A percentile compares a stretch with the other conserved stretches of the same genome.
phyloP scores from a whole-genome alignment of 2,888 invertebrate species.

The Cyclophora albipunctata region DNA sequence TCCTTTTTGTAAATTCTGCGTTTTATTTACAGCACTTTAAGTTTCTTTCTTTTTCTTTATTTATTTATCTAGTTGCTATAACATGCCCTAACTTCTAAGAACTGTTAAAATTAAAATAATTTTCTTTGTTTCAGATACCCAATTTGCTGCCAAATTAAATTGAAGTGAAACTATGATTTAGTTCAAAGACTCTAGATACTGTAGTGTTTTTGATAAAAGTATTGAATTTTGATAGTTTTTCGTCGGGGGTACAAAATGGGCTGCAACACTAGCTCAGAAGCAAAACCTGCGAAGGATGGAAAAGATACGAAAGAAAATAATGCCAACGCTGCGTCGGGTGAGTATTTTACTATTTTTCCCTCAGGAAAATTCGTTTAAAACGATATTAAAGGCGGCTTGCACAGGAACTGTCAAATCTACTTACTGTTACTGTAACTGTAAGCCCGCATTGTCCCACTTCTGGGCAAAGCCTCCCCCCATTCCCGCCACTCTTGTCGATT shows the following conservation, averaged over 20 bases:
- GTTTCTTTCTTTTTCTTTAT: neutral
- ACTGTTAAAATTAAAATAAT: neutral
- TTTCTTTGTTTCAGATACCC: constrained; percentile 33
- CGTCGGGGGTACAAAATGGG: constrained; percentile 36
- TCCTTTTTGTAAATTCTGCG: no score
- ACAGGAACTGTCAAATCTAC: no score
- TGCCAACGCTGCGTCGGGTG: constrained; percentile 31
- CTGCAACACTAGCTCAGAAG: constrained; percentile 54
- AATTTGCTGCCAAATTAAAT: constrained; percentile 9
- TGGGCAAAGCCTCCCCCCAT: no score
- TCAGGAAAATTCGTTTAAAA: no score
- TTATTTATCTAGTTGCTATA: no score
- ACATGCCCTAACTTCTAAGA: no score
- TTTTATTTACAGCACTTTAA: no score
- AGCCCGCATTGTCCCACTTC: no score
- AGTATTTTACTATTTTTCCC: constrained; percentile 5
- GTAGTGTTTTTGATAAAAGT: constrained; percentile 14
- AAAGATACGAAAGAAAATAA: constrained; percentile 33
- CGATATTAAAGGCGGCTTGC: no score
- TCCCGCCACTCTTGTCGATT: no score
- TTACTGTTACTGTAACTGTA: no score
- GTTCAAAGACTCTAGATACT: constrained; percentile 4
- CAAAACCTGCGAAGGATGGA: constrained; percentile 43
- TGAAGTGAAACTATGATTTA: constrained; percentile 28
- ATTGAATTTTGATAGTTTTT: constrained; percentile 17